Evolutionary conservation across 2,113 vertebrate genomes (phyloP), one percentile per base, ranked within the genome.

Genomic region (Ibidorhyncha struthersii): DNA sequence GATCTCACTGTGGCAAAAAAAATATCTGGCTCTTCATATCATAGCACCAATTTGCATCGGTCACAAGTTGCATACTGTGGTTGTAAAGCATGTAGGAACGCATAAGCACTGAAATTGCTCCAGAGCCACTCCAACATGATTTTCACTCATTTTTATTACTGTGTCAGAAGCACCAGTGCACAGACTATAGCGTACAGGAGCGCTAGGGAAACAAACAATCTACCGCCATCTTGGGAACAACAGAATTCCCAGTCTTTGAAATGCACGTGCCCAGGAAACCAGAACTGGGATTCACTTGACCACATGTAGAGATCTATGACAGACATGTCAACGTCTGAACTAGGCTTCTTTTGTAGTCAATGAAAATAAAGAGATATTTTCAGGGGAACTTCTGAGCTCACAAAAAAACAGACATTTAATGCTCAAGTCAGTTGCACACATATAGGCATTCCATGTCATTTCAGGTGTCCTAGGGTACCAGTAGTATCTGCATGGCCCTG

Each of bases 181-280:
- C 20, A 76, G 16, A 34, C 7, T 66, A 1, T 40, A 63, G 8
- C 9, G 30, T 14, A 14, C 15, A 76, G 22, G 16, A 84, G 8
- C 23, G 74, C n/a, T 72, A 92, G 23, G 20, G 29, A 36, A 70
- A 59, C 0, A 3, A 30, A 2, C 0, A 76, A 3, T 22, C 7
- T 36, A 63, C 13, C 55, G 6, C 14, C 12, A 53, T 8, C 38
- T 71, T 65, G 56, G 22, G 47, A 90, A 78, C n/a, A 87, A 40
- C 10, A 69, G 10, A 34, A 82, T 52, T 91, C 19, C 27, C 6
- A 5, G 8, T 86, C 73, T 93, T 86, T 71, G 34, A 81, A 15
- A 23, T 47, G 8, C 17, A 8, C 18, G 9, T 73, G 32, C 19
- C 34, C 26, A 62, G 41, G 36, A 90, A 22, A 80, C 5, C 10